Base-by-base conservation (phyloP, 2,888 invertebrate species). In the Aromia moschata region DNA sequence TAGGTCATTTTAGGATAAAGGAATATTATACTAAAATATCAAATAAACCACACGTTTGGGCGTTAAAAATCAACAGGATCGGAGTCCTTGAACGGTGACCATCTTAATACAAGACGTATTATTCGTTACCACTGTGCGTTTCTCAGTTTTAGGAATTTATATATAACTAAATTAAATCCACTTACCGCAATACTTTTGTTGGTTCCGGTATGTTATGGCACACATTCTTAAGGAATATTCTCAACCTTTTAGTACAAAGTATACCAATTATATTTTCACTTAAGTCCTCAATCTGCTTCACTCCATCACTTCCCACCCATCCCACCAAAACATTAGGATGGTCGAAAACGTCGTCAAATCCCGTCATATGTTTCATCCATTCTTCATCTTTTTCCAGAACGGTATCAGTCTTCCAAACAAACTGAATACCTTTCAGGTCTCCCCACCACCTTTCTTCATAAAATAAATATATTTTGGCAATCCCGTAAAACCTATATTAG, bases 361-460 rank as follows among this genome's bases (percentile, higher is more conserved):
- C 89, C 11, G 87, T 84, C 18, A 90, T 78, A 68, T 84, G 82
- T 64, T 80, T 80, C 2, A 83, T 81, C 90, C 90, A 90, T 17
- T 72, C 58, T 33, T 79, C 67, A 31, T 69, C 63, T 56, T 72
- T 70, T 33, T 64, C 58, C 4, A 73, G 60, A 15, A 56, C 40
- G 9, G 64, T 58, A 49, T 70, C 65, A 57, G 64, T 55, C 46
- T 66, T 76, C 85, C 86, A 87, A 14, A 87, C 73, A n/a, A 88
- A 75, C 71, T 88, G 87, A 69, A 86, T 84, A 20, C 87, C 88
- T 69, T 55, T 45, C 82, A 78, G 41, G 20, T 79, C 74, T 87
- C 89, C 75, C 89, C 90, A 89, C 85, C 89, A 89, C 7, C 83
- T 81, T 33, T 81, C 70, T 0, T 85, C 84, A 77, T 86, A 91